Conservation (phyloP, 2,797 vertebrate genomes). For the Thalassophryne amazonica region DNA sequence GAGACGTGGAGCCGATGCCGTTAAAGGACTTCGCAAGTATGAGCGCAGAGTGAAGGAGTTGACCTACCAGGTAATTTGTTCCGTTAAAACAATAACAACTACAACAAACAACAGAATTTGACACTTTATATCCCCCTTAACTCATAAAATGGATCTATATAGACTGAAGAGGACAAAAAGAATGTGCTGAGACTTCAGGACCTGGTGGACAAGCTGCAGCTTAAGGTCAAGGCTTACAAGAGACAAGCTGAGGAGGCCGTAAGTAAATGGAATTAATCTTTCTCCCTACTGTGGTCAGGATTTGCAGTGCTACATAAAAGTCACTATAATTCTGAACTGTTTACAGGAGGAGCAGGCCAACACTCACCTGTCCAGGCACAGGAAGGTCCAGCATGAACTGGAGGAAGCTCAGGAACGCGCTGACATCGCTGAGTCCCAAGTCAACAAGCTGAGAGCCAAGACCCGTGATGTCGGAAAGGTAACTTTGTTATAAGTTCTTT, state of each 20-base stretch:
- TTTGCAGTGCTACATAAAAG: too few relatives aligned
- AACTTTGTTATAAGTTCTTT: constrained; percentile 1
- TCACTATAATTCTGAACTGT: neutral
- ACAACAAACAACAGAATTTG: too few relatives aligned
- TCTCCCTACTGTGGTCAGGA: too few relatives aligned
- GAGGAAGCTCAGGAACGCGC: constrained; percentile 88
- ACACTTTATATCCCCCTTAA: neutral
- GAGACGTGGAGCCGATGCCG: constrained; percentile 78
- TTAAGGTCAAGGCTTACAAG: constrained; percentile 90
- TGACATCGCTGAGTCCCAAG: constrained; percentile 88
- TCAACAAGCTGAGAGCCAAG: constrained; percentile 88
- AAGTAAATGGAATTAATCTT: constrained; percentile 1
- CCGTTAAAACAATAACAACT: neutral
- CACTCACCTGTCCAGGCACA: constrained; percentile 80
- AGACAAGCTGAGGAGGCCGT: constrained; percentile 64
- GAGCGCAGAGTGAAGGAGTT: constrained; percentile 85
- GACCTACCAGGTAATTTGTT: constrained; percentile 77
- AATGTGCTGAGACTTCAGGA: constrained; percentile 86
- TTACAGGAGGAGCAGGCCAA: constrained; percentile 74
- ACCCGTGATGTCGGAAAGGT: constrained; percentile 82
- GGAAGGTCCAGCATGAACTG: constrained; percentile 86
- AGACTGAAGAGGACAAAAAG: constrained; percentile 89
- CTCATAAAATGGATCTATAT: neutral
- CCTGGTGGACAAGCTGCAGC: constrained; percentile 87
- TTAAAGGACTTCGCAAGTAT: constrained; percentile 84